Conservation (phyloP, 2,888 invertebrate genomes). For the Mamestra brassicae region DNA sequence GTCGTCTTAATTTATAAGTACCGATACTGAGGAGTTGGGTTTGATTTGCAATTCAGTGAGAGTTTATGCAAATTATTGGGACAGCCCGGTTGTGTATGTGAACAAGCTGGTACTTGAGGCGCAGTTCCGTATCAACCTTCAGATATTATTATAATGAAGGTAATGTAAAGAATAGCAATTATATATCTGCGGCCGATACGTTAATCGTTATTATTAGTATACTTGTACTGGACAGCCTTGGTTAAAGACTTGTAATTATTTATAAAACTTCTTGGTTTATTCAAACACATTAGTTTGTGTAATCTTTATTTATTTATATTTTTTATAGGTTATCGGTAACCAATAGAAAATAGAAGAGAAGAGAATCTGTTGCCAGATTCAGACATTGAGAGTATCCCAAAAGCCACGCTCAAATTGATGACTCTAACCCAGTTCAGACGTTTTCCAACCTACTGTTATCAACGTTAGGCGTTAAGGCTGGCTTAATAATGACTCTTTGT, state of each 20-base stretch:
- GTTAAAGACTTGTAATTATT: conserved; percentile 41
- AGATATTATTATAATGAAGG: conserved; percentile 29
- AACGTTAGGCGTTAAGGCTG: not conserved
- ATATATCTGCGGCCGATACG: conserved; percentile 33
- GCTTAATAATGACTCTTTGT: not conserved
- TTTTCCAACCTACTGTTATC: not conserved
- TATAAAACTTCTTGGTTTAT: conserved; percentile 27
- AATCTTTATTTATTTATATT: not conserved
- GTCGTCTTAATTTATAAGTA: not conserved
- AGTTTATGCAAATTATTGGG: not conserved
- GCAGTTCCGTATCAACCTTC: conserved; percentile 20
- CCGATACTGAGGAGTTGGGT: not conserved
- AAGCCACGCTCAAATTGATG: not conserved
- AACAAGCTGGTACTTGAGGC: not conserved
- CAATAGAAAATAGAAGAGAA: too few relatives aligned
- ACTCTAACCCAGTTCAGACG: not conserved
- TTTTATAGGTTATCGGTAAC: not conserved
- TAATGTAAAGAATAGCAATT: conserved; percentile 48
- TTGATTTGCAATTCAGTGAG: not conserved
- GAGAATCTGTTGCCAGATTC: not conserved
- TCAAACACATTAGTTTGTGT: conserved; percentile 3
- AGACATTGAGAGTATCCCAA: not conserved
- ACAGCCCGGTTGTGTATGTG: not conserved
- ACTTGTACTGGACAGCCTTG: conserved; percentile 51
- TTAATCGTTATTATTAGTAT: conserved; percentile 37